Percentiles rank a stretch among this genome's conserved stretches.
These are phyloP conservation scores for Drosophila simulans DNA, from an alignment of 1,140 invertebrate species.

Conservation along the genomic window DNA sequence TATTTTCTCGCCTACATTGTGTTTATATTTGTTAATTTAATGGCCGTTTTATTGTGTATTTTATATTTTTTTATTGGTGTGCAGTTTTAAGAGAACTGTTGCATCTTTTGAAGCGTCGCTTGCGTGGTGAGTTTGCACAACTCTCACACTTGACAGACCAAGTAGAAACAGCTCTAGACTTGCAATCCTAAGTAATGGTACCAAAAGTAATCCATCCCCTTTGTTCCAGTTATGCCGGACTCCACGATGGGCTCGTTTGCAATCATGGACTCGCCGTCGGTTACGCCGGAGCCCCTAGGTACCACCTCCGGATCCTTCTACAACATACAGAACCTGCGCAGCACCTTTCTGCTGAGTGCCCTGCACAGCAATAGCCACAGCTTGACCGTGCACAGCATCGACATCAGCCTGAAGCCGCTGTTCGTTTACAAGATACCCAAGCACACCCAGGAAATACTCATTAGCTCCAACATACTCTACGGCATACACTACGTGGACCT, in stretches of 20 bases:
- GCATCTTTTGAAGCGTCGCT: slow-evolving; percentile 62
- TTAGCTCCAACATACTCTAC: slow-evolving; percentile 82
- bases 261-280: slow-evolving; percentile 80
- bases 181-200: too few species aligned
- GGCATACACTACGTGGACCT: slow-evolving; percentile 79
- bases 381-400: slow-evolving; percentile 87
- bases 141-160: slow-evolving; percentile 40
- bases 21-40: slow-evolving; percentile 46
- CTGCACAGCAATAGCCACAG: slow-evolving; percentile 81
- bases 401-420: slow-evolving; percentile 88
- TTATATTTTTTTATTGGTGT: slow-evolving; percentile 40
- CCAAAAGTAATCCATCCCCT: background rate
- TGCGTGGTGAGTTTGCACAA: slow-evolving; percentile 65
- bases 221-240: slow-evolving; percentile 74
- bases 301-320: slow-evolving; percentile 78
- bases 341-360: slow-evolving; percentile 79
- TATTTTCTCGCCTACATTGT: slow-evolving; percentile 34
- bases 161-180: background rate
- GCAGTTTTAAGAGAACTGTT: slow-evolving; percentile 63
- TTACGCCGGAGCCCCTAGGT: slow-evolving; percentile 75
- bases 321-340: slow-evolving; percentile 78
- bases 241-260: slow-evolving; percentile 68
- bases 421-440: slow-evolving; percentile 89
- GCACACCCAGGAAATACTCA: slow-evolving; percentile 77
- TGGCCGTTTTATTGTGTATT: slow-evolving; percentile 30